Evolutionary conservation across 2,113 vertebrate species (phyloP), one percentile per base, ranked within the genome.

Genomic region (Progne subis): DNA sequence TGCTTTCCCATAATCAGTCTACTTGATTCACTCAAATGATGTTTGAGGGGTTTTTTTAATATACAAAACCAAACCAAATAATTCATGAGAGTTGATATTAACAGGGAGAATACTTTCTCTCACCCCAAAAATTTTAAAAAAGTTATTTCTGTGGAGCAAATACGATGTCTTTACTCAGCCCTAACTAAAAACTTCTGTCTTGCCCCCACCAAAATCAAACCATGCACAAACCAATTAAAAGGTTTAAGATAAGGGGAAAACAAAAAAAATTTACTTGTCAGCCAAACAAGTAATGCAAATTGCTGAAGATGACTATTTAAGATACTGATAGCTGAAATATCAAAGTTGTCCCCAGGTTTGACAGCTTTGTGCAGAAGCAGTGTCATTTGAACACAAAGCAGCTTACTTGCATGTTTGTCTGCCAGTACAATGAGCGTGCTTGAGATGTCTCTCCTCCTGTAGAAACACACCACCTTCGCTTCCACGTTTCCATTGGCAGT

Each of bases 381-480:
- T 24, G 5, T 21, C 28, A 63, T 20, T 0, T 37, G 77, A 82
- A 67, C 72, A 82, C 47, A 68, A 89, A 82, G 34, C 61, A 82
- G 98, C 99, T 99, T 98, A 99, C 99, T 98, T 97, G 99, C 99
- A 68, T 99, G 99, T 98, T 99, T 99, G 98, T 99, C 99, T 57
- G 99, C 99, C 97, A 99, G 92, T 37, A 99, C 98, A 94, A 99
- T 99, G 93, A 99, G 99, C 8, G 99, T 98, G 96, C 99, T 98
- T 60, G 99, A 99, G 97, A 99, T 99, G 98, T 99, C 99, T 83
- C 99, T 98, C 94, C 99, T 98, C 64, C 99, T 97, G 98, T 99
- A 99, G 98, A 99, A 99, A 96, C 99, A 99, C 76, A 99, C 99
- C 98, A 99, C 99, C 98, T 99, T 99, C 81, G 99, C 99, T 96